Base-by-base conservation (phyloP, 2,888 invertebrate genomes). In the Ceratothoa steindachneri region DNA sequence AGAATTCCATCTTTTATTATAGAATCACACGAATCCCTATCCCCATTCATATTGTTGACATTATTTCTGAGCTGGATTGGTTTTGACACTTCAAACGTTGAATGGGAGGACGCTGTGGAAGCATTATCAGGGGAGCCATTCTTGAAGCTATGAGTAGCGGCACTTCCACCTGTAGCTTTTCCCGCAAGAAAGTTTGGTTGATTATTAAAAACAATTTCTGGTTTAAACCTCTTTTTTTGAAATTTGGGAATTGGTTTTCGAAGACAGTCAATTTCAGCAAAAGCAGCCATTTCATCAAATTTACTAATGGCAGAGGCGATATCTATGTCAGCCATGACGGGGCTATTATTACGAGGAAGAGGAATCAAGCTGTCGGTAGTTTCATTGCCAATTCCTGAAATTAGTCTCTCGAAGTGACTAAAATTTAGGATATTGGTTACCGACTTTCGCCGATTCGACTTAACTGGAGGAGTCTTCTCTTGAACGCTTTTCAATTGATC, bases 201-300 rank as follows among this genome's bases (percentile, higher is more conserved):
- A 41, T 41, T 9, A 12, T 19, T 19, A 55, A 5, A 7, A 22
- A 55, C 19, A 55, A 19, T 55, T 19, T 22, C 55, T 55, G 55
- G 24, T 55, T 55, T 55, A 55, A 55, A 19, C 15, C 19, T 19
- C 19, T 55, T 55, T 55, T 55, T 55, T 22, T 55, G 55, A 19
- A 55, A 5, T 55, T 55, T 55, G 19, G 55, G 24, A 55, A 12
- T 7, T 15, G 55, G 19, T 55, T 55, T 55, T 19, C 55, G 7
- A 19, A 71, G 67, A 53, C 60, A 74, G n/a, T 79, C 79, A n/a
- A 76, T 52, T 67, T 79, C 79, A 12, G 79, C 79, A 28, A 76
- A 30, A 12, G 79, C 79, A 41, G 76, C 79, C 74, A 79, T 74
- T 67, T 74, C 75, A 41, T 79, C 79, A 67, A 79, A 79, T 64